phyloP scores from a whole-genome alignment of 2,888 invertebrate species.

The Choristoneura rosaceana region DNA sequence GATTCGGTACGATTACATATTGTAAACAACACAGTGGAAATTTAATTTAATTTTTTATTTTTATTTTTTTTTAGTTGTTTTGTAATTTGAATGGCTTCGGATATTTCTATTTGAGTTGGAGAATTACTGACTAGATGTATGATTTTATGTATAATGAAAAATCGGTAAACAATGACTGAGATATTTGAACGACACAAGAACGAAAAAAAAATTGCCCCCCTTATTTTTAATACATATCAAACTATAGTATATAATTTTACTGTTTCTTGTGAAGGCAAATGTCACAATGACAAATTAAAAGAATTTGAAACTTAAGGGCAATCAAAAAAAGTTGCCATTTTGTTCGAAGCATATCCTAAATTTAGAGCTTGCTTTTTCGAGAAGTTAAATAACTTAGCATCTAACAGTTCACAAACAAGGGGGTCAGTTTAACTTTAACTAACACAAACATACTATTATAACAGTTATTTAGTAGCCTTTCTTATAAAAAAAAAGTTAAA shows the following conservation, averaged over 20 bases:
- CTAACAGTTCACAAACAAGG: background rate
- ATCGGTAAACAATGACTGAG: background rate
- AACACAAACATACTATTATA: background rate
- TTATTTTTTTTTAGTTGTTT: too few relatives aligned
- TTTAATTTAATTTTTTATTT: too few relatives aligned
- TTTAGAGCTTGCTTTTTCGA: too few relatives aligned
- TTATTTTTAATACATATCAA: background rate
- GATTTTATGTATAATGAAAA: background rate
- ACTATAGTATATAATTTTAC: background rate
- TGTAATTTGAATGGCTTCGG: background rate
- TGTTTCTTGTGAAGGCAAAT: background rate
- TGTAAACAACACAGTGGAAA: too few relatives aligned
- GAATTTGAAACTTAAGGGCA: background rate
- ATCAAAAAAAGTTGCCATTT: too few relatives aligned
- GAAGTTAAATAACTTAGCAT: too few relatives aligned
- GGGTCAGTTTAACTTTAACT: background rate
- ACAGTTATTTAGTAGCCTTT: background rate
- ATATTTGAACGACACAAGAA: background rate
- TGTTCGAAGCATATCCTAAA: too few relatives aligned
- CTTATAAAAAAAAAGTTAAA: background rate
- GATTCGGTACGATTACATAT: too few relatives aligned
- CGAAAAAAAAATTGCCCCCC: background rate
- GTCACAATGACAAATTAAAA: background rate
- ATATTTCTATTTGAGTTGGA: background rate
- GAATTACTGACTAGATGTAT: slow-evolving; percentile 19